Evolutionary conservation across 2,888 invertebrate species (phyloP).

Genomic region (Zygaena filipendulae): DNA sequence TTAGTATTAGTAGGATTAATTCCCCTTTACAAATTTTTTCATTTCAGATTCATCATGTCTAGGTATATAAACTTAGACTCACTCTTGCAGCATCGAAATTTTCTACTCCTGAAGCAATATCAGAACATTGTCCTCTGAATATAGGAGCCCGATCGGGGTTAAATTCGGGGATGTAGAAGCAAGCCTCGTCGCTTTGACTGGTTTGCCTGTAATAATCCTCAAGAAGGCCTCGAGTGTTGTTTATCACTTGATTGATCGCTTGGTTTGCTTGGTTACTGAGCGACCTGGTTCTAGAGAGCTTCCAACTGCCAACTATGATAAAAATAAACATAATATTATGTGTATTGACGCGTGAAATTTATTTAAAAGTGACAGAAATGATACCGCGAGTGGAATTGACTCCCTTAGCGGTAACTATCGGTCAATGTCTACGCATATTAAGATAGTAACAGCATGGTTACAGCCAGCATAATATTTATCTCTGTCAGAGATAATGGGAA

Average conservation of each 20-base stretch:
- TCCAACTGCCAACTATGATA: conserved; percentile 47
- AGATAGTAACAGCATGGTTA: no score
- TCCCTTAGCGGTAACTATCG: not conserved
- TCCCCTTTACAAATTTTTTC: no score
- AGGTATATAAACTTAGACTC: no score
- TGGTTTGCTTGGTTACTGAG: conserved; percentile 22
- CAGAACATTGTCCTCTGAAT: conserved; percentile 43
- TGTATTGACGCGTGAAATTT: no score
- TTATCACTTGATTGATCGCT: conserved; percentile 26
- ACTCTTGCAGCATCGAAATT: conserved; percentile 34
- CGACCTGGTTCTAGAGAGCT: conserved; percentile 31
- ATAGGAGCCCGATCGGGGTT: conserved; percentile 24
- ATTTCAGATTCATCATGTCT: no score
- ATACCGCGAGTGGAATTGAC: not conserved
- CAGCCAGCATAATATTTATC: no score
- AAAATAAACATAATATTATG: conserved; percentile 2
- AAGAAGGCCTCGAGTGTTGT: conserved; percentile 35
- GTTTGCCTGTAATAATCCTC: conserved; percentile 34
- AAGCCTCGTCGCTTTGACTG: conserved; percentile 36
- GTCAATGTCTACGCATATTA: no score
- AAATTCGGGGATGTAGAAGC: conserved; percentile 44
- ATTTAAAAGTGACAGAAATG: not conserved
- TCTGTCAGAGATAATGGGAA: no score
- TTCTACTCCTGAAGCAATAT: conserved; percentile 25
- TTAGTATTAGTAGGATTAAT: no score